Conservation (phyloP, 2,797 vertebrate genomes). For the Eutrigla gurnardus region DNA sequence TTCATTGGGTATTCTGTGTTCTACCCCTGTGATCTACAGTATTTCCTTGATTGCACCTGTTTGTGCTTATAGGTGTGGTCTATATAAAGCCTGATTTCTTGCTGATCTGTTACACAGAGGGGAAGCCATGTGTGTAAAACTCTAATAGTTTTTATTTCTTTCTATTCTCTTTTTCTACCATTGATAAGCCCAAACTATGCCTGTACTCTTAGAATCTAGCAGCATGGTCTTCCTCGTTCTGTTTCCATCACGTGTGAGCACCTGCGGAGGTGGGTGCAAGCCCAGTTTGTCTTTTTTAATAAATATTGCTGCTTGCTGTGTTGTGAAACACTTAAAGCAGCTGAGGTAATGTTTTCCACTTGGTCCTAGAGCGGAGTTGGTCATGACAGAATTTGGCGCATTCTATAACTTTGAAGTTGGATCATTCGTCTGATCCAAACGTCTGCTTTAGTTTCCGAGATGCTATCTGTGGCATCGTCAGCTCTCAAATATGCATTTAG, state of each 20-base stretch:
- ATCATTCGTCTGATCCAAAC: conserved; percentile 38
- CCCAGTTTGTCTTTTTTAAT: conserved; percentile 15
- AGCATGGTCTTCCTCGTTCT: not conserved
- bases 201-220: not conserved
- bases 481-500: conserved; percentile 47
- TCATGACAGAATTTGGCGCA: conserved; percentile 51
- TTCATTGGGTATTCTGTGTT: not conserved
- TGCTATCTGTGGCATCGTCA: conserved; percentile 44
- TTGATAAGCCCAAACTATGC: not conserved
- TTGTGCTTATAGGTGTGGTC: not conserved
- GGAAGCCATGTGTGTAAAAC: not conserved
- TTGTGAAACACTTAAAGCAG: conserved; percentile 43
- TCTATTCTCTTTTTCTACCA: not conserved
- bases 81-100: not conserved
- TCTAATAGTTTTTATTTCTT: not conserved
- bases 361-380: conserved; percentile 25
- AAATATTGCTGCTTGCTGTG: conserved; percentile 32
- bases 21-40: not conserved
- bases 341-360: conserved; percentile 67
- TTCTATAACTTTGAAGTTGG: conserved; percentile 49
- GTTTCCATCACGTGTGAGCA: conserved; percentile 6
- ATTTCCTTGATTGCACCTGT: not conserved
- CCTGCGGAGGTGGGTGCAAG: conserved; percentile 29
- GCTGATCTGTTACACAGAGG: not conserved
- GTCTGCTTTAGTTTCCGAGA: conserved; percentile 49